Evolutionary conservation across 2,888 invertebrate genomes (phyloP), one percentile per base, ranked within the genome.

Genomic region (Machimus atricapillus): DNA sequence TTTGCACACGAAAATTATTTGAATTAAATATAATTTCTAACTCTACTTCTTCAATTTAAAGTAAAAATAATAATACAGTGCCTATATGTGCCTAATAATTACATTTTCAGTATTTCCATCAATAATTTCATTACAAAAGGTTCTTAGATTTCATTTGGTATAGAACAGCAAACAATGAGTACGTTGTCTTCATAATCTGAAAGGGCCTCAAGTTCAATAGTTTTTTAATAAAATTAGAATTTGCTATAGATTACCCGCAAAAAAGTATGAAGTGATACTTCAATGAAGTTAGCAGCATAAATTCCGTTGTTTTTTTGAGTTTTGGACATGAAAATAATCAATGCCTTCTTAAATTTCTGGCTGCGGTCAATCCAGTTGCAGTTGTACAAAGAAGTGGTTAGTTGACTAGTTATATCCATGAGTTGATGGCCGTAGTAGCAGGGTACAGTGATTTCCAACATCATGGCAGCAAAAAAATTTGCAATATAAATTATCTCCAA

Each of bases 221-320:
- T 1, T n/a, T 7, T 31, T 12, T 0, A 19, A 43, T 8, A 27
- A 46, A 52, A 27, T 4, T 14, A 16, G n/a, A 37, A 34, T 40
- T 34, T 19, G 16, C 4, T 40, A 3, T 46, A 6, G 12, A 9
- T 23, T 46, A 79, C 79, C 52, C 23, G 19, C 23, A 79, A 46
- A 43, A 43, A 52, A 1, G 31, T 79, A 2, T 40, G 1, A 1
- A 79, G 19, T 14, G 79, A 82, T 2, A 82, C 56, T 31, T 27
- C 56, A 58, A 82, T 31, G 56, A 82, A 56, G 37, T 82, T 82
- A 5, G 56, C 81, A 34, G 81, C 81, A 12, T 34, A 82, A 58
- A 82, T 37, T 58, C 56, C 56, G 34, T 34, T 82, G 8, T n/a
- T 5, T n/a, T 82, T 58, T 34, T 82, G 81, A 8, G 81, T 82